Evolutionary conservation across 2,888 invertebrate genomes (phyloP).

Genomic region (Eucera pruinosa): DNA sequence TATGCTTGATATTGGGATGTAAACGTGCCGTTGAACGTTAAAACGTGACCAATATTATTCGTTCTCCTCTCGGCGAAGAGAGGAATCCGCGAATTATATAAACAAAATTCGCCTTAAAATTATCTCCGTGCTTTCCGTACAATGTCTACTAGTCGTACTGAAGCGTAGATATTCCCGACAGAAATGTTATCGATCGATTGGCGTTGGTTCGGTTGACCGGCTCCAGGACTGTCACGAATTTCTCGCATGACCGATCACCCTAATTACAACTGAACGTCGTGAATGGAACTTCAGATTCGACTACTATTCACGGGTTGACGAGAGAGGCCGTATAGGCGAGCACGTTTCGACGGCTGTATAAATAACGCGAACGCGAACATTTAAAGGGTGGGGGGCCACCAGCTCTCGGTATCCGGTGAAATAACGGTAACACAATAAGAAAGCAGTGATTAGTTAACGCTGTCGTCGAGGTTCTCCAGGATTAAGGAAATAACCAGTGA

Average conservation of each 20-base stretch:
- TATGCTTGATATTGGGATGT: no score
- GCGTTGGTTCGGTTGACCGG: not conserved
- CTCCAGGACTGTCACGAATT: constrained; percentile 25
- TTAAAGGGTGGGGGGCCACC: no score
- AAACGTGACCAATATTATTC: no score
- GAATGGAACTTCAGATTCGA: constrained; percentile 14
- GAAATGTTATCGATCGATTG: constrained; percentile 15
- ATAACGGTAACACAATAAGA: no score
- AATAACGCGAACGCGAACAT: constrained; percentile 8
- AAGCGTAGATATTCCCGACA: not conserved
- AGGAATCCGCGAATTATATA: no score
- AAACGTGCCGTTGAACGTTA: no score
- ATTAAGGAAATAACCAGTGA: no score
- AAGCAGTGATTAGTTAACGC: no score
- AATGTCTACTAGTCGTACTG: not conserved
- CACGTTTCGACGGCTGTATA: not conserved
- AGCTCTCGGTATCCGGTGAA: no score
- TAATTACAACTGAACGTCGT: constrained; percentile 33
- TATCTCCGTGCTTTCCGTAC: not conserved
- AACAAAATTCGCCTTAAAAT: no score
- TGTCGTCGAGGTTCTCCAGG: no score
- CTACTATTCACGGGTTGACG: not conserved
- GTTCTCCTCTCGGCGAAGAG: no score
- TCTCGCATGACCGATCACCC: constrained; percentile 27
- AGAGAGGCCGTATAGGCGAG: not conserved